Evolutionary conservation across 2,797 vertebrate genomes (phyloP).

Genomic region (Clarias pachynema): DNA sequence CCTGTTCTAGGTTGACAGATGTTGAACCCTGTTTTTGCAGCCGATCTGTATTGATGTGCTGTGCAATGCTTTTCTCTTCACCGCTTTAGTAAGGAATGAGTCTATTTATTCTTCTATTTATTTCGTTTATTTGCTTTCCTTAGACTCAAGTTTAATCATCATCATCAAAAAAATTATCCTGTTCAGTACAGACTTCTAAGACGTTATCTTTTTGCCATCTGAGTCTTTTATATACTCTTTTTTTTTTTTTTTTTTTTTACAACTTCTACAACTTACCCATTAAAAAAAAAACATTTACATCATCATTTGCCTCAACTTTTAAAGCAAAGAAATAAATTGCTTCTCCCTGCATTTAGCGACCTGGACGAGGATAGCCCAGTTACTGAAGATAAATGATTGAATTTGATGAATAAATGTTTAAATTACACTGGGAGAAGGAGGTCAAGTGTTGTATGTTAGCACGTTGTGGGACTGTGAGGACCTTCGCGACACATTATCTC

Average conservation of each 20-base stretch:
- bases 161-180: too few relatives aligned
- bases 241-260: too few relatives aligned
- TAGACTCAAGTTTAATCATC: too few relatives aligned
- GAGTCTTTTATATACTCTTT: too few relatives aligned
- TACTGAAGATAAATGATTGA: neutral
- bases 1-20: neutral
- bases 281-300: too few relatives aligned
- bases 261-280: too few relatives aligned
- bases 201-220: neutral
- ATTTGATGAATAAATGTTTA: neutral
- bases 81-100: neutral
- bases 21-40: neutral
- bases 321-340: neutral
- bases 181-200: too few relatives aligned
- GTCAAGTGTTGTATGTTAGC: neutral
- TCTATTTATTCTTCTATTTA: too few relatives aligned
- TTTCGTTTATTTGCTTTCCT: too few relatives aligned
- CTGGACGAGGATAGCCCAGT: neutral
- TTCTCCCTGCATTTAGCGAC: neutral
- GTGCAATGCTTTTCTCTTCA: neutral
- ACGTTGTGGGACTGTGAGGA: neutral
- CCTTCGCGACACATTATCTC: neutral
- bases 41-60: neutral
- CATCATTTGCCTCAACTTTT: too few relatives aligned
- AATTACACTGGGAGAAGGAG: neutral